Base-by-base conservation (phyloP, 92 coral and sea anemone genomes). In the Isaurus tuberculatus region DNA sequence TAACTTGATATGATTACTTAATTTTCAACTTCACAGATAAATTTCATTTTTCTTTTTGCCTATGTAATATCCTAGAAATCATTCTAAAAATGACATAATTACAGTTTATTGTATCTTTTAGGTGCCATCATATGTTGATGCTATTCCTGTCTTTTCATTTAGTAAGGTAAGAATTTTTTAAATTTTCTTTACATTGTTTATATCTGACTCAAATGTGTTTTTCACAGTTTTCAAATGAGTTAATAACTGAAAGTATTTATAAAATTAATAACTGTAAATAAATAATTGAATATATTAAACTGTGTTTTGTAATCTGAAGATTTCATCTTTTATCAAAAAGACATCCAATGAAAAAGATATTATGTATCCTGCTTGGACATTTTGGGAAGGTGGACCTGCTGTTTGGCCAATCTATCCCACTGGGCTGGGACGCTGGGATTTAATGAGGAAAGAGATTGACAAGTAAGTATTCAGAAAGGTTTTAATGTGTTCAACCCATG, bases 311-410 rank as follows among this genome's bases (percentile, higher is more conserved):
- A n/a, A 40, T 4, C 11, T 40, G 6, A 40, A 6, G 46, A 40
- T 40, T 40, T 40, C 46, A 19, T 55, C 1, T 20, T 55, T 55
- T 19, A 55, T 8, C 58, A 23, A 17, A 55, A 23, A 96, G 99
- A 94, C 99, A 57, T 44, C 80, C 14, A 73, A 87, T 83, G 98
- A 97, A 79, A 65, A 79, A 68, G 99, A 97, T 72, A 90, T 97
- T 25, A 94, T 94, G 97, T 97, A 97, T 80, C 99, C 99, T 11
- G 99, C 99, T 8, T 97, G 99, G 99, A 94, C 98, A 33, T 97
- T 97, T 85, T 97, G 99, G 99, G 99, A 97, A 80, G 99, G 99
- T 33, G 99, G 99, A 6, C 99, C 99, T 2, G 99, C 99, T 0
- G 99, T 97, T 26, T 97, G 95, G 95, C 99, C 99, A 8, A 97